Conservation (phyloP, 2,113 vertebrate genomes). For the Saimiri boliviensis region DNA sequence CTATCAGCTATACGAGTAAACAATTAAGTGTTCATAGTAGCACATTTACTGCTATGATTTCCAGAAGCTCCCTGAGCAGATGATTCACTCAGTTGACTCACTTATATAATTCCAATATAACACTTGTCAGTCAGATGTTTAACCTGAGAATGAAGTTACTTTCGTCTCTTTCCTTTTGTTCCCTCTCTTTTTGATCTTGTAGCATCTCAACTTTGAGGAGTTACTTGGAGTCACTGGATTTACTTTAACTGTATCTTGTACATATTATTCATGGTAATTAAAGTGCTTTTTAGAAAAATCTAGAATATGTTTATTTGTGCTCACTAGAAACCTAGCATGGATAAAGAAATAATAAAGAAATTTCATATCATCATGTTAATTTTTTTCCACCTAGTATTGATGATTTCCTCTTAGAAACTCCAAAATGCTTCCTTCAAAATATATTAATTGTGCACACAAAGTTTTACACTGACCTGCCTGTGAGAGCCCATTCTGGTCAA, state of each 20-base stretch:
- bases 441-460: not conserved
- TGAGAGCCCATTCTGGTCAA: not conserved
- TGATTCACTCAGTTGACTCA: not conserved
- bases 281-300: not conserved
- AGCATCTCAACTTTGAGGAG: slow-evolving; percentile 5
- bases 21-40: slow-evolving; percentile 38
- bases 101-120: not conserved
- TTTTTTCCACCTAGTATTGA: not conserved
- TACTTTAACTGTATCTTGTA: not conserved
- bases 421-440: not conserved
- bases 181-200: not conserved
- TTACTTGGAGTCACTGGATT: not conserved
- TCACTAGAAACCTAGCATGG: not conserved
- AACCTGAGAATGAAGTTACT: not conserved
- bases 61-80: not conserved
- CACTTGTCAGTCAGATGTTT: not conserved
- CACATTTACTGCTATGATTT: not conserved
- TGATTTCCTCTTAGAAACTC: not conserved
- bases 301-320: not conserved
- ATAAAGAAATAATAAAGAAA: not conserved
- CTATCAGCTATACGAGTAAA: slow-evolving; percentile 2
- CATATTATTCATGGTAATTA: not conserved
- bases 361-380: not conserved
- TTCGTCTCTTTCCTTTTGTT: not conserved
- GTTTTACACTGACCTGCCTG: not conserved